phyloP scores from a whole-genome alignment of 2,888 invertebrate species.

The Harpalus rufipes region DNA sequence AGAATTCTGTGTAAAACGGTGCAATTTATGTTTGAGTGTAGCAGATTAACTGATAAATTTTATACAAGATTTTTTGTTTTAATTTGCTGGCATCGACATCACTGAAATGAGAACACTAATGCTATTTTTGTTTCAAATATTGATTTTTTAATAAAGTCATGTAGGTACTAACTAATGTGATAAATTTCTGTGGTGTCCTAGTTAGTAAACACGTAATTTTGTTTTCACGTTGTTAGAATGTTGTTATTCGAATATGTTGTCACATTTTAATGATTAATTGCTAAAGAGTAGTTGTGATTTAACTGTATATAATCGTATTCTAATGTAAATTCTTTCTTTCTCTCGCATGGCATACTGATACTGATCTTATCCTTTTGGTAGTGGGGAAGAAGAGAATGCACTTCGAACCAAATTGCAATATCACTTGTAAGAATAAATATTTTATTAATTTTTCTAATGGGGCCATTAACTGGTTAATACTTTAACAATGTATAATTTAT shows the following conservation, averaged over 20 bases:
- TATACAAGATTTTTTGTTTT: slow-evolving; percentile 45
- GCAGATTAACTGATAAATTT: slow-evolving; percentile 46
- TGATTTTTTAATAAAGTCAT: background rate
- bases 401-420: slow-evolving; percentile 83
- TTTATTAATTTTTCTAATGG: slow-evolving; percentile 68
- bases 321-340: slow-evolving; percentile 78
- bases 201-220: slow-evolving; percentile 48
- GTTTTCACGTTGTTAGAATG: slow-evolving; percentile 50
- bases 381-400: slow-evolving; percentile 84
- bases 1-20: slow-evolving; percentile 47
- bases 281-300: slow-evolving; percentile 53
- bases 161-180: background rate
- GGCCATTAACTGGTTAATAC: slow-evolving; percentile 26
- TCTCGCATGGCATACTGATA: slow-evolving; percentile 79
- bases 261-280: slow-evolving; percentile 48
- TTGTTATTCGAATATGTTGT: slow-evolving; percentile 59
- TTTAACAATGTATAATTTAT: background rate
- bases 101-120: slow-evolving; percentile 5
- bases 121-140: slow-evolving; percentile 8
- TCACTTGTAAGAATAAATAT: slow-evolving; percentile 81
- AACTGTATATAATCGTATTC: slow-evolving; percentile 69
- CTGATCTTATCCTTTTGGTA: slow-evolving; percentile 77
- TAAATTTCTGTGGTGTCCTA: slow-evolving; percentile 43
- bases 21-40: slow-evolving; percentile 50
- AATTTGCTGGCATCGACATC: slow-evolving; percentile 46